Evolutionary conservation across 2,797 vertebrate species (phyloP).

Genomic region (Chiloscyllium punctatum): DNA sequence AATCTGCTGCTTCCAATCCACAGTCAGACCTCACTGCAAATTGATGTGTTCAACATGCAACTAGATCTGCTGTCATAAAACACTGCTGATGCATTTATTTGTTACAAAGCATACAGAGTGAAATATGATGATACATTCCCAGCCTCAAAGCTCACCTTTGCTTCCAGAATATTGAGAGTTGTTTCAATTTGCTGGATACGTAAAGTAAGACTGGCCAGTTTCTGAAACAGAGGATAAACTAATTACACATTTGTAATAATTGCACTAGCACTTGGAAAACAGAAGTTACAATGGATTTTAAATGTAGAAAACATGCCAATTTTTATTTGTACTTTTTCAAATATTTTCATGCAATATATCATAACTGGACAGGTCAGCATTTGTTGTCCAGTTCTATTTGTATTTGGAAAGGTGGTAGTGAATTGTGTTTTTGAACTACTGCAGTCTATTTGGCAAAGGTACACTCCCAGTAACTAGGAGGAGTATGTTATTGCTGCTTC

Average conservation of each 20-base stretch:
- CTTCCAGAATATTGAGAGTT: constrained; percentile 91
- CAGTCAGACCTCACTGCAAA: neutral
- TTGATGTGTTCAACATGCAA: neutral
- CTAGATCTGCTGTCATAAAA: neutral
- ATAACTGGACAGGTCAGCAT: no score
- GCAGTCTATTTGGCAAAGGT: no score
- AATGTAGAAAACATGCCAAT: neutral
- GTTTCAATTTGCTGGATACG: constrained; percentile 98
- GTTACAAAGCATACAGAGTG: neutral
- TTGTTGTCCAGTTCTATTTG: no score
- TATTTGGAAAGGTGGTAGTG: no score
- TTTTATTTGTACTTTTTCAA: neutral
- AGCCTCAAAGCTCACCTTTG: constrained; percentile 73
- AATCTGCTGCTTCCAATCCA: neutral
- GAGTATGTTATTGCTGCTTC: no score
- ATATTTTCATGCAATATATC: no score
- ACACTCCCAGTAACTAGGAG: no score
- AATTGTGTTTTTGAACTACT: no score
- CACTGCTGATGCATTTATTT: neutral
- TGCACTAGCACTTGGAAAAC: neutral
- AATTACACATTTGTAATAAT: no score
- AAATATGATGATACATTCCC: neutral
- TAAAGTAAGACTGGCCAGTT: constrained; percentile 83
- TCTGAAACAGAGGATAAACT: constrained; percentile 60
- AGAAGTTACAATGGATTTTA: neutral